Evolutionary conservation across 2,797 vertebrate genomes (phyloP).

Genomic region (Lepus townsendii): DNA sequence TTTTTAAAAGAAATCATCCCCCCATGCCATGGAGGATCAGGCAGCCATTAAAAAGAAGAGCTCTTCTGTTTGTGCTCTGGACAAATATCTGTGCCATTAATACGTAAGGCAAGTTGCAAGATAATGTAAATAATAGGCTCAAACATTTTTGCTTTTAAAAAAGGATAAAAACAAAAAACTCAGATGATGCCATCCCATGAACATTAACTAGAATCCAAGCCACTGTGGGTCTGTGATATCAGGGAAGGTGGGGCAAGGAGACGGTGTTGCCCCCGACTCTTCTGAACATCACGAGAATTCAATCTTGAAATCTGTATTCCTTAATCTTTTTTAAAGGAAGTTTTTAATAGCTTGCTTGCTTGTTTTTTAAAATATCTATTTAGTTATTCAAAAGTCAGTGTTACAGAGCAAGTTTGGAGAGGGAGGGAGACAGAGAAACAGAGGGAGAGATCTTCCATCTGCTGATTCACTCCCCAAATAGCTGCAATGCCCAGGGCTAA

Average conservation of each 20-base stretch:
- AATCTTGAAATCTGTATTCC: slow-evolving; percentile 37
- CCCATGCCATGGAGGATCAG: neutral
- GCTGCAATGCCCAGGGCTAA: too few species aligned
- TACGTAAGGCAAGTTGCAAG: neutral
- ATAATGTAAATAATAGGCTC: neutral
- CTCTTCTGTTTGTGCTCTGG: neutral
- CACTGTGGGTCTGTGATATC: neutral
- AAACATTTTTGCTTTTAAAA: neutral
- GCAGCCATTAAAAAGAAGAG: neutral
- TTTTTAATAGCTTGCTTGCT: too few species aligned
- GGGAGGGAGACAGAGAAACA: too few species aligned
- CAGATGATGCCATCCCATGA: neutral
- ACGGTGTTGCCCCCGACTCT: neutral
- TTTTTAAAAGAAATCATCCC: neutral
- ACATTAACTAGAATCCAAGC: neutral
- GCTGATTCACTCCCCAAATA: too few species aligned
- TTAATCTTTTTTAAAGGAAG: neutral
- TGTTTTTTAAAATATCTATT: too few species aligned
- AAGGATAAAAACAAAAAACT: neutral
- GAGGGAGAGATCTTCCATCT: too few species aligned
- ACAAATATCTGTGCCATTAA: neutral
- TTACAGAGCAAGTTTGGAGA: too few species aligned
- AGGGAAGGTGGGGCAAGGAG: neutral
- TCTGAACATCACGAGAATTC: slow-evolving; percentile 31
- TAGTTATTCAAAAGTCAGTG: too few species aligned